phyloP scores from a whole-genome alignment of 2,113 vertebrate genomes.

The Catharus fuscescens region DNA sequence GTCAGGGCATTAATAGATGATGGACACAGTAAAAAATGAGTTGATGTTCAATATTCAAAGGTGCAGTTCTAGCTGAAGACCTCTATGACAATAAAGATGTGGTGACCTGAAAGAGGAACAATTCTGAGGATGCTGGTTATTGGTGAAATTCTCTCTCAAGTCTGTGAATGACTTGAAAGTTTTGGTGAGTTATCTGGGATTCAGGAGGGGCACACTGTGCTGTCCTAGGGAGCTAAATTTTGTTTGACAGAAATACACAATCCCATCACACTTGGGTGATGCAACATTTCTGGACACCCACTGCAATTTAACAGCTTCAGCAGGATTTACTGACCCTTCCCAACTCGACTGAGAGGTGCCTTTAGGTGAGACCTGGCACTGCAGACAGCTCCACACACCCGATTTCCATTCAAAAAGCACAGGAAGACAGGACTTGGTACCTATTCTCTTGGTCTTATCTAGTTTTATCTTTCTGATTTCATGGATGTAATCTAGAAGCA shows the following conservation, averaged over 20 bases:
- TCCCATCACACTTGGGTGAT: neutral
- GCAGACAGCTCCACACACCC: neutral
- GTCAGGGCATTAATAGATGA: neutral
- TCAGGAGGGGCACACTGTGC: neutral
- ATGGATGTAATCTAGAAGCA: conserved; percentile 9
- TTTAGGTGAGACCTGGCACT: neutral
- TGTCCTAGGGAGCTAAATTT: neutral
- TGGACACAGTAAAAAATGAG: neutral
- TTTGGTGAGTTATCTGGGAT: neutral
- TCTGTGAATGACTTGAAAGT: neutral
- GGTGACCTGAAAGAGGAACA: neutral
- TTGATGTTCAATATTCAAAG: neutral
- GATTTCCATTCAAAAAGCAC: neutral
- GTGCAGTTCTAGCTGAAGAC: neutral
- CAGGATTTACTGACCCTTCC: neutral
- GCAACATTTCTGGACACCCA: neutral
- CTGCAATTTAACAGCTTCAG: neutral
- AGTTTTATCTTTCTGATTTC: conserved; percentile 41
- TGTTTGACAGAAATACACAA: neutral
- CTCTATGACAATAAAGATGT: neutral
- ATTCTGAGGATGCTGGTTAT: neutral
- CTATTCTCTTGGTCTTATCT: neutral
- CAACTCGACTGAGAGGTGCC: accelerated
- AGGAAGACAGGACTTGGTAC: neutral
- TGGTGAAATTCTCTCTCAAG: neutral